Base-by-base conservation (phyloP, 2,888 invertebrate genomes). In the Perizoma flavofasciatum region DNA sequence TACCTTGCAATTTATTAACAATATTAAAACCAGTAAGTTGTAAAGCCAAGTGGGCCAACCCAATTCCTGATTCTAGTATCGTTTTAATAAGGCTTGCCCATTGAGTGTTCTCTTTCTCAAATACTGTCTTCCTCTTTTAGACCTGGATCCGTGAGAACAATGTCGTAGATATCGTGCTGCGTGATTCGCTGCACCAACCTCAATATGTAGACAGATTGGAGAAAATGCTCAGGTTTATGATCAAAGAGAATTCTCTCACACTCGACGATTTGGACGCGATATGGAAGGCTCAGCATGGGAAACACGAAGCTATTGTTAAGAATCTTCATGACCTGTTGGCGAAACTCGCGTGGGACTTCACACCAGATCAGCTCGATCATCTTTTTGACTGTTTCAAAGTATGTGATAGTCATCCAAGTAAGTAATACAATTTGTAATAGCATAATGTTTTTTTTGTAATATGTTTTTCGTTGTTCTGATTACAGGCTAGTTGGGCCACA, bases 291-390 rank as follows among this genome's bases (percentile, higher is more conserved):
- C 99, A 99, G 90, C 97, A 97, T 62, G 98, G 98, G 10, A 99
- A 99, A 88, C 99, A 99, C 85, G 99, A 99, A 86, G 98, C 98
- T 6, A 99, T 99, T 73, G 99, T 99, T 6, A 99, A 98, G 87
- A 99, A 99, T 83, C 96, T 99, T 45, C 99, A 99, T 82, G 99
- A 99, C 83, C 91, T 99, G 68, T 87, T 99, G 61, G 98, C 99
- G 7, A 99, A 99, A 88, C 92, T 99, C 53, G 99, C 99, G 0
- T 99, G 98, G 98, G 99, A 99, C 85, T 99, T 99, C 85, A 97
- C 97, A 67, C 98, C 98, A 0, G 98, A 98, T 83, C 99, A 99
- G 84, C 93, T 99, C 51, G 99, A 99, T 83, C 98, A 99, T 89
- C 93, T 99, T 39, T 99, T 99, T 89, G 98, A 98, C 79, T 98